A percentile compares a stretch with the other conserved stretches of the same genome.
These are phyloP conservation scores for Phoeniculus purpureus DNA, from an alignment of 2,797 vertebrate genomes.

Conservation along the genomic window DNA sequence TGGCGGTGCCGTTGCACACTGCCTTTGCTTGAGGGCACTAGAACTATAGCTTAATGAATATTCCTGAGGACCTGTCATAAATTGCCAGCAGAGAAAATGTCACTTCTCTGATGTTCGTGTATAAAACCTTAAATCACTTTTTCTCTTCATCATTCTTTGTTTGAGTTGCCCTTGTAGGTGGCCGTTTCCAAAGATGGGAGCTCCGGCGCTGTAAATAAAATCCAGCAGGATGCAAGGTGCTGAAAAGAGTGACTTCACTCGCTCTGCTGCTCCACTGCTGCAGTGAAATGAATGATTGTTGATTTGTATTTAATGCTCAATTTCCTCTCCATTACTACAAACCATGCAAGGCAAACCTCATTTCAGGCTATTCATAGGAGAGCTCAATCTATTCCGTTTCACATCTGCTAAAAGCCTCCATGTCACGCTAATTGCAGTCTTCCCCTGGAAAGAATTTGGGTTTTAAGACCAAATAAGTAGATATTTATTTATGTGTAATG, in stretches of 20 bases:
- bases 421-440: constrained; percentile 63
- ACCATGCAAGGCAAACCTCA: constrained; percentile 63
- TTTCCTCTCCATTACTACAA: constrained; percentile 80
- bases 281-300: constrained; percentile 76
- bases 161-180: constrained; percentile 60
- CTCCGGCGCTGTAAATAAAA: constrained; percentile 39
- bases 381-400: constrained; percentile 65
- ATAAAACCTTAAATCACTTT: constrained; percentile 72
- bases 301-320: constrained; percentile 83
- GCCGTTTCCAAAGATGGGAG: constrained; percentile 31
- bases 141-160: constrained; percentile 67
- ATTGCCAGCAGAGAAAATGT: constrained; percentile 67
- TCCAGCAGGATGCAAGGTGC: constrained; percentile 66
- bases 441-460: constrained; percentile 28
- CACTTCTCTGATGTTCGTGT: constrained; percentile 76
- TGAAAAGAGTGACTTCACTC: constrained; percentile 72
- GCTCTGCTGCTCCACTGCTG: constrained; percentile 52
- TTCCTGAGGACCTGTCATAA: constrained; percentile 70
- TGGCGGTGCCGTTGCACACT: background rate
- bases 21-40: background rate
- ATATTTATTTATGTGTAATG: background rate
- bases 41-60: constrained; percentile 65
- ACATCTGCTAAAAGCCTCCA: constrained; percentile 73
- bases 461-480: constrained; percentile 27
- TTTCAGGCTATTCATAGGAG: constrained; percentile 73